These are phyloP conservation scores for Orchestia grillus DNA, from an alignment of 1,140 invertebrate genomes.

Conservation along the genomic window DNA sequence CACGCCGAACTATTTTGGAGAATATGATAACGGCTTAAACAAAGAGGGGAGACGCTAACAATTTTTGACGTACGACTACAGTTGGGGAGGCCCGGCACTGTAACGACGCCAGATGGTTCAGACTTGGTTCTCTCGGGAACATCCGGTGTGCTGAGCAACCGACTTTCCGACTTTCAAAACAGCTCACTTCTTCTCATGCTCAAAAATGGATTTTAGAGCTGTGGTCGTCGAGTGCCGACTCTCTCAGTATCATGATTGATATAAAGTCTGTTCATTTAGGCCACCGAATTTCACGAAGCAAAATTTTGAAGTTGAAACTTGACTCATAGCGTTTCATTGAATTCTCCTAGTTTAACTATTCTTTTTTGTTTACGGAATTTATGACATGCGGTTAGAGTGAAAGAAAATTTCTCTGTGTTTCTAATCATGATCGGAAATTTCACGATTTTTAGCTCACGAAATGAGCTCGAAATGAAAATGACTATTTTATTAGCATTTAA, in stretches of 20 bases:
- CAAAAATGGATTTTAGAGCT: background rate
- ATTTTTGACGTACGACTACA: background rate
- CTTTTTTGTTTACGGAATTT: background rate
- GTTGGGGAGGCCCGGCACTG: background rate
- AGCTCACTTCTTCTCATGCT: background rate
- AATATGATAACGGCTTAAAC: no score
- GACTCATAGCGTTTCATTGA: background rate
- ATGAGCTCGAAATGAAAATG: background rate
- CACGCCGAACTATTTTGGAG: background rate
- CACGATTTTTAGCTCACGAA: background rate
- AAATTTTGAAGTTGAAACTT: background rate
- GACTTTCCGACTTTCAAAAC: background rate
- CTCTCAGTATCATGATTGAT: background rate
- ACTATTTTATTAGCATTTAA: background rate
- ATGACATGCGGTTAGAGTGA: background rate
- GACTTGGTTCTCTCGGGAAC: background rate
- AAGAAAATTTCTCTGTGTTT: background rate
- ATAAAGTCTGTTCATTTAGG: no score
- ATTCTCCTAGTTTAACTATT: background rate
- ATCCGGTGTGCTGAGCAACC: background rate
- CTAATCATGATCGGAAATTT: background rate
- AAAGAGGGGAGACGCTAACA: background rate
- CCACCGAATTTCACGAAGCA: background rate
- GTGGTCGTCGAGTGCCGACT: background rate
- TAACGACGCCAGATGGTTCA: background rate